These are phyloP conservation scores for Pararge aegeria DNA, from an alignment of 1,140 invertebrate genomes.

Conservation along the genomic window DNA sequence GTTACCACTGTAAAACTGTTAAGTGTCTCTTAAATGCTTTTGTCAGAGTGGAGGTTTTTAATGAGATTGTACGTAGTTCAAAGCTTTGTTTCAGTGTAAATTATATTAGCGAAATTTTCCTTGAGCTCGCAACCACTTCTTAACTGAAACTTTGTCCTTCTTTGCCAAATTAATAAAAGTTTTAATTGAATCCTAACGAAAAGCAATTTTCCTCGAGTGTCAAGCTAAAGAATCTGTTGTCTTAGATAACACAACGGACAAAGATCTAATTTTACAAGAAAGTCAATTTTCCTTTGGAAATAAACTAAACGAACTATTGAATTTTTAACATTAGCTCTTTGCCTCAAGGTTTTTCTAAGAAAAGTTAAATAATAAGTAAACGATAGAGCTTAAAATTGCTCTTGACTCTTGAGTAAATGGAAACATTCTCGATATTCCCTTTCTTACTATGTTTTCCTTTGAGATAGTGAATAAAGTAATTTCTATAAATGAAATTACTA, in stretches of 20 bases:
- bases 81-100: constrained; percentile 42
- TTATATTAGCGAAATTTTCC: constrained; percentile 64
- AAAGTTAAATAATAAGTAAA: too few relatives aligned
- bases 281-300: neutral
- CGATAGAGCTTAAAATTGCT: too few relatives aligned
- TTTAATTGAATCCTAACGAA: constrained; percentile 72
- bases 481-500: too few relatives aligned
- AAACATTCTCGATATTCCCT: too few relatives aligned
- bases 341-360: too few relatives aligned
- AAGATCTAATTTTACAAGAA: neutral
- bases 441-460: too few relatives aligned
- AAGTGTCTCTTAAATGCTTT: constrained; percentile 6
- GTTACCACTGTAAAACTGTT: neutral
- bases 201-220: constrained; percentile 57
- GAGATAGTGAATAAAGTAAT: too few relatives aligned
- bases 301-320: neutral
- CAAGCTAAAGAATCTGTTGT: constrained; percentile 41
- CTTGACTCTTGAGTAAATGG: too few relatives aligned
- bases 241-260: constrained; percentile 25
- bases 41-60: constrained; percentile 17
- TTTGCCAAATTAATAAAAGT: constrained; percentile 75
- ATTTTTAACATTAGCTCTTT: neutral
- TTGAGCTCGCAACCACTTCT: constrained; percentile 58
- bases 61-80: constrained; percentile 14
- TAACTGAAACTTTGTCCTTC: constrained; percentile 55